Evolutionary conservation across 1,140 invertebrate species (phyloP).

Genomic region (Grapholita molesta): DNA sequence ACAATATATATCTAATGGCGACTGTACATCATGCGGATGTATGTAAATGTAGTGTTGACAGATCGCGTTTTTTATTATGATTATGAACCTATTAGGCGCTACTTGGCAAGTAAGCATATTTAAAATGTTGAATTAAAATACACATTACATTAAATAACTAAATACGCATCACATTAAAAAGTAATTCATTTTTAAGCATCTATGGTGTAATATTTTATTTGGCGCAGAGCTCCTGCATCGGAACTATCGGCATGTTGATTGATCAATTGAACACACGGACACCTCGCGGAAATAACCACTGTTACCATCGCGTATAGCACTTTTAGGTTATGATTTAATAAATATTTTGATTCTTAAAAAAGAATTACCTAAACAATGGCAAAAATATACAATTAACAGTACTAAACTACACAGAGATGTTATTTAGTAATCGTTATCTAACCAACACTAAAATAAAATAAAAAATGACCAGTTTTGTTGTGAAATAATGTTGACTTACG

Average conservation of each 20-base stretch:
- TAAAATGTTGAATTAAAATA: no score
- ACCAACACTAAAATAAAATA: neutral
- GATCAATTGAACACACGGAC: neutral
- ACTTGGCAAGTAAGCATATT: no score
- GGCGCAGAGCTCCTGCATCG: neutral
- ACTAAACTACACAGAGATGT: neutral
- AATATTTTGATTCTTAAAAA: neutral
- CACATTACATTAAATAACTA: no score
- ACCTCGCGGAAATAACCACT: neutral
- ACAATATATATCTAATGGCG: no score
- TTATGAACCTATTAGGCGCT: no score
- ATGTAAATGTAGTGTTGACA: no score
- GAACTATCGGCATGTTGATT: neutral
- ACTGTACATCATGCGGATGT: no score
- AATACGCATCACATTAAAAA: no score
- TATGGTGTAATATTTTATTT: neutral
- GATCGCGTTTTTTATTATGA: no score
- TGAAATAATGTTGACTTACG: slow-evolving; percentile 16
- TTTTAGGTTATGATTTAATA: neutral
- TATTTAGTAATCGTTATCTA: neutral
- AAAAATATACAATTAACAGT: neutral
- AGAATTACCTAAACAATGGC: neutral
- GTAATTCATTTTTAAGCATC: no score
- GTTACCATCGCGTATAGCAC: neutral
- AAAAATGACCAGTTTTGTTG: neutral